Conservation (phyloP, 2,113 vertebrate species). For the Pyrgilauda ruficollis region DNA sequence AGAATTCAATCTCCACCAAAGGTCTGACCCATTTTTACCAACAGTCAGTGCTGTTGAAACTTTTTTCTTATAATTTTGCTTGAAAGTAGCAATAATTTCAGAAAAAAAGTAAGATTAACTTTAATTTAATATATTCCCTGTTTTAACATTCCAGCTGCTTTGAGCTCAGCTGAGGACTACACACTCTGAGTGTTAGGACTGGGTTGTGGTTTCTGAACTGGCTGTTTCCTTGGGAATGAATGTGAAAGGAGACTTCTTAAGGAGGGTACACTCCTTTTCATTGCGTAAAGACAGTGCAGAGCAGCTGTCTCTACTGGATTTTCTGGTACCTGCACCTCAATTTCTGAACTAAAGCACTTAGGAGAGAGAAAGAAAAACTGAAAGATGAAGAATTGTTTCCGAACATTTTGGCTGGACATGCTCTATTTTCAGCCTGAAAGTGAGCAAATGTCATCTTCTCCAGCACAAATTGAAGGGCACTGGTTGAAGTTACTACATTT, state of each 20-base stretch:
- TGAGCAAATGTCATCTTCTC: neutral
- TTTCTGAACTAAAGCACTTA: neutral
- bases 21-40: neutral
- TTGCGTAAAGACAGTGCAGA: neutral
- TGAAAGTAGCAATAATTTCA: neutral
- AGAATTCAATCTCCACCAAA: neutral
- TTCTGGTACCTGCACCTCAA: neutral
- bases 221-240: neutral
- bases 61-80: neutral
- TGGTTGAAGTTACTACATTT: neutral
- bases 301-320: neutral
- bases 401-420: neutral
- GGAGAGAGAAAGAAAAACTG: neutral
- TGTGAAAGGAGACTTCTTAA: neutral
- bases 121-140: fast-evolving
- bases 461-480: neutral
- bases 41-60: neutral
- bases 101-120: neutral
- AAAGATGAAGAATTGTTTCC: neutral
- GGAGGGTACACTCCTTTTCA: neutral
- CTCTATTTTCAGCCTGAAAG: neutral
- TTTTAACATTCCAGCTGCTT: neutral
- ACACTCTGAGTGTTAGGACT: neutral
- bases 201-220: neutral
- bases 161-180: neutral